Evolutionary conservation across 2,888 invertebrate species (phyloP), one percentile per base, ranked within the genome.

Genomic region (Eurytoma adleriae): DNA sequence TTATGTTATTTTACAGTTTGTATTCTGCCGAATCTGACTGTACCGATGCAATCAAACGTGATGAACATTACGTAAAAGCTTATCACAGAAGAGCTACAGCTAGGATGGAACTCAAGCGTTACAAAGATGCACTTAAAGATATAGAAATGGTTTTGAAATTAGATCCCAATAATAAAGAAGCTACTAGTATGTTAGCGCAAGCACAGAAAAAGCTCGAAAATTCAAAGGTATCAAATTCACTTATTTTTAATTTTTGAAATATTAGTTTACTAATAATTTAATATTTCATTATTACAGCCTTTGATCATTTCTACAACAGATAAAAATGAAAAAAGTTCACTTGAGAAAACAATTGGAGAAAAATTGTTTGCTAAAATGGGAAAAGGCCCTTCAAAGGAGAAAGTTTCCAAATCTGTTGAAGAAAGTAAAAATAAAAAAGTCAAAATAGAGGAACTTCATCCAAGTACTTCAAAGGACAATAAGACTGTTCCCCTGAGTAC

Each of bases 1-100:
- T 72, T 30, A 20, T 72, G 66, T 50, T 74, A 48, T 40, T 59
- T 61, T 76, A 59, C 86, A 95, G 95, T 82, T 93, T 93, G 66
- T 92, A 93, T 83, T 93, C 93, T 88, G 96, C 96, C 0, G 94
- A 96, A 86, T 92, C 93, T 0, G 98, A 98, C 90, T 98, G 98
- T 87, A 94, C 95, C 0, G 92, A 93, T 76, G 97, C 98, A 0
- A 91, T 98, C 2, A 92, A 94, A 79, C 91, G 97, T 7, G 96
- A 98, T 89, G 92, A 93, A 0, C 93, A 93, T 0, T 97, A 97
- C 85, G 94, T 96, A 0, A 98, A 98, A 91, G 97, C 98, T 0
- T 93, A 96, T 82, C 95, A 95, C 84, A 93, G 98, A 1, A 93
- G 98, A 84, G 96, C 96, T 84, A 93, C 94, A 79, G 96, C 95